Percentiles rank a stretch among this genome's conserved stretches.
Evolutionary conservation across 92 coral and sea anemone species (phyloP).

Genomic region (Parazoanthus atlanticus): DNA sequence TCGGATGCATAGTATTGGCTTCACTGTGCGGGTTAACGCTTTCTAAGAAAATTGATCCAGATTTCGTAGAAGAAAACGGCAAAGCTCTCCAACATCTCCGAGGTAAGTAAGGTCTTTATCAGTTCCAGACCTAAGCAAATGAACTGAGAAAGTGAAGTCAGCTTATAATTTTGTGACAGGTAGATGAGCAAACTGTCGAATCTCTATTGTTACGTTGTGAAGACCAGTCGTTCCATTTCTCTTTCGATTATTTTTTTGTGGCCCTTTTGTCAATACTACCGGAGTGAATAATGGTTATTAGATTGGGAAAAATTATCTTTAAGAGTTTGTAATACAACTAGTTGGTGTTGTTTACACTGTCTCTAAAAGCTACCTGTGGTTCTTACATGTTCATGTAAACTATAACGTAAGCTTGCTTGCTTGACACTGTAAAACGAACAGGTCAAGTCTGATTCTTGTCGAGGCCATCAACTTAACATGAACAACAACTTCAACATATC

Average conservation of each 20-base stretch:
- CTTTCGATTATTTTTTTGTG: background rate
- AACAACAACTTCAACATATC: background rate
- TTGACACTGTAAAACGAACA: background rate
- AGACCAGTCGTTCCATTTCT: background rate
- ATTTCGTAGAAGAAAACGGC: slow-evolving; percentile 64
- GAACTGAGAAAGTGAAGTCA: background rate
- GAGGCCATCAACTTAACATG: background rate
- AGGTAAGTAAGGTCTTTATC: slow-evolving; percentile 53
- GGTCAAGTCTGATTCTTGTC: background rate
- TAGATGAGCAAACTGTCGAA: background rate
- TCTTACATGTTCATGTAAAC: background rate
- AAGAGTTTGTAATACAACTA: background rate
- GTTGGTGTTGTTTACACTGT: background rate
- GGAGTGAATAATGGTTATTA: background rate
- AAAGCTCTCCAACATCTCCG: slow-evolving; percentile 61
- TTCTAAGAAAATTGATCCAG: slow-evolving; percentile 45
- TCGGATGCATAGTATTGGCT: slow-evolving; percentile 17
- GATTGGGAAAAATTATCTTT: background rate
- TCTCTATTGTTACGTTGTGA: background rate
- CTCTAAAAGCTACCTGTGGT: background rate
- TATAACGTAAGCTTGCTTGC: background rate
- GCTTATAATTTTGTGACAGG: background rate
- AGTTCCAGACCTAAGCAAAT: background rate
- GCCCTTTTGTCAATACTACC: background rate
- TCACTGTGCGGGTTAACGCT: background rate